Conservation (phyloP, 2,797 vertebrate genomes). For the Epinephelus awoara region DNA sequence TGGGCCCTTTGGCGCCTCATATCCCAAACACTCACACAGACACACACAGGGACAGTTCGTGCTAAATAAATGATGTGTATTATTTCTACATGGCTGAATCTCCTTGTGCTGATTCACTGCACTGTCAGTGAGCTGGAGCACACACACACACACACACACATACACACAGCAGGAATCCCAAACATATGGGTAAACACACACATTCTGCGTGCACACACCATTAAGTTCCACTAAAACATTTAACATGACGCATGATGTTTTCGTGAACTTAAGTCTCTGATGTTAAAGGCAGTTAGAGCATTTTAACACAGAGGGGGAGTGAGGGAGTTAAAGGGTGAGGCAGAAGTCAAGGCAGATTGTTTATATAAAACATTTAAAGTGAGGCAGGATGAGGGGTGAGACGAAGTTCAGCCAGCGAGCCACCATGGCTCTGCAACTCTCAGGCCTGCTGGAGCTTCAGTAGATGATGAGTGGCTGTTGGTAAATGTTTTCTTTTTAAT, state of each 20-base stretch:
- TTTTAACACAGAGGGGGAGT: conserved; percentile 14
- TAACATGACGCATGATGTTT: conserved; percentile 35
- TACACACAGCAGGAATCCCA: conserved; percentile 5
- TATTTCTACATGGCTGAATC: conserved; percentile 59
- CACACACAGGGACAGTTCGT: conserved; percentile 6
- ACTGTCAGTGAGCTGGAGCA: conserved; percentile 9
- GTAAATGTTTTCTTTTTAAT: conserved; percentile 15
- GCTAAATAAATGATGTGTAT: conserved; percentile 71
- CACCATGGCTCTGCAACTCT: neutral
- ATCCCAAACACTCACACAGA: conserved; percentile 1
- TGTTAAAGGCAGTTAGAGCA: conserved; percentile 26
- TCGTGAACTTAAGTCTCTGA: neutral
- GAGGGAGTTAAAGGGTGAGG: conserved; percentile 10
- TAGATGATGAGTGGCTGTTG: neutral
- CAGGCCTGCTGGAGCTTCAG: neutral
- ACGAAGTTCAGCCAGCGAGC: conserved; percentile 43
- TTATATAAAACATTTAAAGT: conserved; percentile 37
- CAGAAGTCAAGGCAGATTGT: conserved; percentile 23
- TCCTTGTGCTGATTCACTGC: conserved; percentile 74
- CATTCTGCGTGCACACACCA: conserved; percentile 28
- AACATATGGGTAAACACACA: conserved; percentile 16
- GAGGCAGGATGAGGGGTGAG: conserved; percentile 48
- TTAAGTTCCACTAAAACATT: conserved; percentile 42
- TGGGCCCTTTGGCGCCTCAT: neutral
- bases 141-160: conserved; percentile 18